A percentile compares a stretch with the other conserved stretches of the same genome.
Conservation (phyloP, 2,888 invertebrate genomes). For the Drosophila subsilvestris region DNA sequence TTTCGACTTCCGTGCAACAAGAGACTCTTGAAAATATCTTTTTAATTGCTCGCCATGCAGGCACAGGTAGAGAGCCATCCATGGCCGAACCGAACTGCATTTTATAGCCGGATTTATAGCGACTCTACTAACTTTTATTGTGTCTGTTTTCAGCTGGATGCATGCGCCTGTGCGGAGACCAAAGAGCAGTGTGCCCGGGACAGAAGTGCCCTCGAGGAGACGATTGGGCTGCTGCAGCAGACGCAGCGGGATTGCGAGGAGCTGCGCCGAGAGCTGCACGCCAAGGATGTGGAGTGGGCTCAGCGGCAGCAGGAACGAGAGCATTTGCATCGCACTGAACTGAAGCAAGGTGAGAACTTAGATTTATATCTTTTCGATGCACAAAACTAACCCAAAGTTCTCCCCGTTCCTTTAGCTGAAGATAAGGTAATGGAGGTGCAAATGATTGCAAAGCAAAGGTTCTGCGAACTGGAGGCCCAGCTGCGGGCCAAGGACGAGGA, state of each 20-base stretch:
- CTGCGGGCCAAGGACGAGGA: conserved; percentile 75
- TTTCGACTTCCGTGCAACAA: conserved; percentile 40
- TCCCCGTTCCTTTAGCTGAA: conserved; percentile 84
- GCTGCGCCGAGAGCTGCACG: conserved; percentile 80
- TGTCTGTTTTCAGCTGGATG: conserved; percentile 79
- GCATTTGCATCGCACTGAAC: conserved; percentile 80
- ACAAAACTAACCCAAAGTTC: neutral
- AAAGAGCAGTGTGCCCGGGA: conserved; percentile 72
- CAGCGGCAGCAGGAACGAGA: conserved; percentile 81
- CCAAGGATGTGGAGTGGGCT: conserved; percentile 80
- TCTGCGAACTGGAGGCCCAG: conserved; percentile 76
- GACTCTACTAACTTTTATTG: conserved; percentile 9
- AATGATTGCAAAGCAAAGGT: conserved; percentile 76
- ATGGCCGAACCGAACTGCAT: neutral
- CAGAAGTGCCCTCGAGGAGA: conserved; percentile 74
- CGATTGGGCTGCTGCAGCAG: conserved; percentile 76
- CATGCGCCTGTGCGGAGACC: conserved; percentile 78
- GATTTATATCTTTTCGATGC: neutral
- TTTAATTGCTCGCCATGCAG: conserved; percentile 25
- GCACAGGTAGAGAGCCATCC: neutral
- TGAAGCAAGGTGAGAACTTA: conserved; percentile 79
- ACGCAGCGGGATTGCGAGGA: conserved; percentile 77
- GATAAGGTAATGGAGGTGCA: conserved; percentile 85
- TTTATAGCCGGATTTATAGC: conserved; percentile 19
- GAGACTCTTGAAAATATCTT: conserved; percentile 29